Conservation (phyloP, 2,888 invertebrate species). For the Diarsia brunnea region DNA sequence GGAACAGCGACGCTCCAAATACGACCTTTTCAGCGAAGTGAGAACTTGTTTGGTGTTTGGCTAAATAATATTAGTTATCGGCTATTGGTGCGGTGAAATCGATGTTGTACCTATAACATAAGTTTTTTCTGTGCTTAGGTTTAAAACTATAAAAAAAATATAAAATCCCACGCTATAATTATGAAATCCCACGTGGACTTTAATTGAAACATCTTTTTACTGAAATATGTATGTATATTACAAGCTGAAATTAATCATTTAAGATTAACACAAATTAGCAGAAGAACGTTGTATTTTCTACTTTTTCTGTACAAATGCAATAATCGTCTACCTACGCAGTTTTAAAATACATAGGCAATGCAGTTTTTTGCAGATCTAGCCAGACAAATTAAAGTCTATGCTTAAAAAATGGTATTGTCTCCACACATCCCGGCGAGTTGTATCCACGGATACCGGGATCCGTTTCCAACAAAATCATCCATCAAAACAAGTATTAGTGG, state of each 20-base stretch:
- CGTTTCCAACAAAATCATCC: no score
- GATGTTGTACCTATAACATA: background rate
- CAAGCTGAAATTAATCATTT: background rate
- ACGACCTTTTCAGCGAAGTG: constrained; percentile 34
- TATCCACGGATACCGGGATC: no score
- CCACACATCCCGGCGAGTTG: no score
- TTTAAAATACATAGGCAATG: constrained; percentile 24
- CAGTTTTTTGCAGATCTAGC: constrained; percentile 7
- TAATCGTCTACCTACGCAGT: background rate
- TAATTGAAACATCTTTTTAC: background rate
- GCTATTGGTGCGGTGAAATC: constrained; percentile 1
- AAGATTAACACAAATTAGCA: background rate
- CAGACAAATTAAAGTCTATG: background rate
- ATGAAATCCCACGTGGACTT: background rate
- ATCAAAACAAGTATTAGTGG: no score
- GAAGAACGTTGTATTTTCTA: background rate
- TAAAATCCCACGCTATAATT: no score
- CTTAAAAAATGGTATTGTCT: background rate
- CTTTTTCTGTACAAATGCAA: background rate
- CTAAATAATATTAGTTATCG: constrained; percentile 7
- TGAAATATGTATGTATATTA: background rate
- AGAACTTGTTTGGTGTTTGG: constrained; percentile 20
- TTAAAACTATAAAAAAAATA: no score
- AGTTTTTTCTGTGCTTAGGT: background rate
- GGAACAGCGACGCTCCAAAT: constrained; percentile 32